Base-by-base conservation (phyloP, 2,113 vertebrate species). In the Ceuthmochares aereus region DNA sequence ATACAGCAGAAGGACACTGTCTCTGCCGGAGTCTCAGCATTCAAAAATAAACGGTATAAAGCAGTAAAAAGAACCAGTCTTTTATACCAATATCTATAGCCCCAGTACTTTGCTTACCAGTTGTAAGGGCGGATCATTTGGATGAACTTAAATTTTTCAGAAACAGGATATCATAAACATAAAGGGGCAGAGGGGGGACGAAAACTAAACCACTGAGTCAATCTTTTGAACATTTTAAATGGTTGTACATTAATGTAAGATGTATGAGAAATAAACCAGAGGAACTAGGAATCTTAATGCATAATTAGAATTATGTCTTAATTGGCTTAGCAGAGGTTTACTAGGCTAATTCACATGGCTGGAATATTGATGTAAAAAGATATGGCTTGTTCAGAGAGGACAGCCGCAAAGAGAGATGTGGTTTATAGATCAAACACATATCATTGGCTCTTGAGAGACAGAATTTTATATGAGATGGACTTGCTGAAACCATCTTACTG, bases 221-320 rank as follows among this genome's bases (percentile, higher is more conserved):
- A n/a, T 37, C 23, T 88, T 80, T 22, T 36, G 64, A 84, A 78
- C 47, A 37, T 67, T 95, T 78, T 37, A 67, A 78, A 72, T 89
- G 52, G 64, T 74, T 92, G 13, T 49, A 84, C 76, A n/a, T 34
- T 90, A 43, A 84, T 78, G 64, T 89, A 74, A 86, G 64, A 32
- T 84, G 60, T 70, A 78, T 20, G 12, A 72, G 79, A 86, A 97
- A 84, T 88, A 77, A 93, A 52, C 14, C 63, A 81, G 52, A 90
- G 34, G 86, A 95, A 93, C 29, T 52, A 52, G 68, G 90, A 90
- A 87, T 95, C 90, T 93, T 92, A 92, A 84, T 72, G 81, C 73
- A 49, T 92, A 90, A 95, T 95, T 90, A 95, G 86, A 95, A 95
- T 93, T 90, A 93, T 87, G 90, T 93, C 80, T 95, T 95, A 95